Evolutionary conservation across 1,140 invertebrate species (phyloP), one percentile per base, ranked within the genome.

Genomic region (Whitmania pigra): DNA sequence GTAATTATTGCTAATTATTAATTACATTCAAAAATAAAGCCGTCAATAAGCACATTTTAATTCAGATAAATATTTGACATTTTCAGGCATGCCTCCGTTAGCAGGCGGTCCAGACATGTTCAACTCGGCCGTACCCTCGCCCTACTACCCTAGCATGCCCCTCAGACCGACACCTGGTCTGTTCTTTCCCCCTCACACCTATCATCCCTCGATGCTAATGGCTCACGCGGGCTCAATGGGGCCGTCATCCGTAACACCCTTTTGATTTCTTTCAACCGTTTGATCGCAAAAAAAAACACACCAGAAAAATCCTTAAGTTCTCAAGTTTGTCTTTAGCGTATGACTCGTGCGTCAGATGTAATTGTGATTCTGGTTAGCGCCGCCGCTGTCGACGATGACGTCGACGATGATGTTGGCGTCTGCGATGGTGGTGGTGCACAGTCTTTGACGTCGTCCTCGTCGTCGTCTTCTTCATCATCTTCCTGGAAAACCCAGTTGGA

Each of bases 191-290:
- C 22, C 57, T 20, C 57, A 63, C 20, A 25, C 57, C 57, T 63
- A 63, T 31, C 57, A 63, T 31, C 57, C 57, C 29, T 63, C 57
- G 29, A 63, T 63, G 57, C 57, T 63, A 13, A 63, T 63, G 57
- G 57, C 22, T 22, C 43, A 49, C 43, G 43, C 43, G 43, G 43
- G 43, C 9, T 49, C 43, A 11, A 49, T 49, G 43, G 57, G 22
- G 13, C 57, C 57, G 3, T 63, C 57, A 13, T 63, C 57, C 11
- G 22, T 63, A 31, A 63, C 57, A 20, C 57, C 57, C 9, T 63
- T 63, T 15, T 63, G 57, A 63, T 25, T 63, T 25, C 22, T 25
- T 63, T 63, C 22, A 20, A 9, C 22, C 22, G 0, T 25, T 25
- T 63, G 22, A 63, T 63, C 22, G 29, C 22, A 22, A 18, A 18